These are phyloP conservation scores for Lineus longissimus DNA, from an alignment of 1,140 invertebrate species.

Conservation along the genomic window DNA sequence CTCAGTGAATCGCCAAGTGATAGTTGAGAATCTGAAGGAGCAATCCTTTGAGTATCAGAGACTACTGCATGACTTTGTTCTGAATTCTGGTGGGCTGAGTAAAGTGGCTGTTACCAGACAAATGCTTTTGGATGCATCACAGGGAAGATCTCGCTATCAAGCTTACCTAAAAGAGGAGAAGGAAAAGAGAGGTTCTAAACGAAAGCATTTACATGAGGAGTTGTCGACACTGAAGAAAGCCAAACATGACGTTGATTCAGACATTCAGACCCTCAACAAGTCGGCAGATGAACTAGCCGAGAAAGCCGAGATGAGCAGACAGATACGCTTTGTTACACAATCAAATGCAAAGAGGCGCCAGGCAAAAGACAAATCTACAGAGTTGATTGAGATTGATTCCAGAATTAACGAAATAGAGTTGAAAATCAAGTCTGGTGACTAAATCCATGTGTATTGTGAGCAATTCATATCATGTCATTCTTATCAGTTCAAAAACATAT, in stretches of 20 bases:
- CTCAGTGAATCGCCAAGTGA: conserved; percentile 28
- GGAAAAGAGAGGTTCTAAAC: neutral
- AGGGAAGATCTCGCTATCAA: neutral
- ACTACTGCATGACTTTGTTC: conserved; percentile 20
- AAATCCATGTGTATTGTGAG: too few species aligned
- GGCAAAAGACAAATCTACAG: too few species aligned
- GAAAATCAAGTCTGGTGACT: too few species aligned
- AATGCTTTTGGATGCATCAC: neutral
- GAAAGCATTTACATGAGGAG: neutral
- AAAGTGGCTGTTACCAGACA: neutral
- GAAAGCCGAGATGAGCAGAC: too few species aligned
- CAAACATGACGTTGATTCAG: neutral
- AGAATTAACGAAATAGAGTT: too few species aligned
- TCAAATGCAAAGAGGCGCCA: too few species aligned
- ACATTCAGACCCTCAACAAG: neutral
- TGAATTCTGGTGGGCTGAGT: conserved; percentile 13
- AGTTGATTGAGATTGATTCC: too few species aligned
- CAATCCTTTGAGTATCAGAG: conserved; percentile 24
- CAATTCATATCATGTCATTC: too few species aligned
- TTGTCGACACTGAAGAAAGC: neutral
- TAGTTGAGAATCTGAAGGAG: conserved; percentile 25
- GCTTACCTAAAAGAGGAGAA: neutral
- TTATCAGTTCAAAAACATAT: too few species aligned
- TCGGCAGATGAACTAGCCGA: neutral
- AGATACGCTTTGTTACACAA: too few species aligned